These are phyloP conservation scores for Hoplostethus mediterraneus DNA, from an alignment of 2,797 vertebrate species.

Conservation along the genomic window DNA sequence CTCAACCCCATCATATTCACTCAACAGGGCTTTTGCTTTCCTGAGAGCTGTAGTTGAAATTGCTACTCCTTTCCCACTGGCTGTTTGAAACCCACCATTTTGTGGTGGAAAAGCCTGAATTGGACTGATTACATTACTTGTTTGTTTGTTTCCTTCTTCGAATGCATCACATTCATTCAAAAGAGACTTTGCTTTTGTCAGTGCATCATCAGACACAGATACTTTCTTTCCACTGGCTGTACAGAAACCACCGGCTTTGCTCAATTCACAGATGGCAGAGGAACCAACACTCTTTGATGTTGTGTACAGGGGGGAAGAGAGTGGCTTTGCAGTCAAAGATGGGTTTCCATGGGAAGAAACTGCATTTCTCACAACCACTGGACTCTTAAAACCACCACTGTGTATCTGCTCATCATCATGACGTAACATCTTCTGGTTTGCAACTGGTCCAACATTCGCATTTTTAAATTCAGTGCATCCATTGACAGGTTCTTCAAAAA, in stretches of 20 bases:
- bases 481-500: conserved; percentile 80
- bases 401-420: conserved; percentile 26
- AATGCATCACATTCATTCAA: conserved; percentile 76
- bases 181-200: conserved; percentile 81
- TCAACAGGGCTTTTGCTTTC: conserved; percentile 81
- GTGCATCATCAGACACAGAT: conserved; percentile 79
- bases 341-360: conserved; percentile 73
- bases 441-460: conserved; percentile 14
- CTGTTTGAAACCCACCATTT: conserved; percentile 71
- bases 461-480: conserved; percentile 61
- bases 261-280: conserved; percentile 11
- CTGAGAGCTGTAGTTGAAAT: conserved; percentile 85
- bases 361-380: conserved; percentile 75
- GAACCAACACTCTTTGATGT: conserved; percentile 56
- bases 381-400: conserved; percentile 77
- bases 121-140: conserved; percentile 1
- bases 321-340: conserved; percentile 76
- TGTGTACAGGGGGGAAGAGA: conserved; percentile 52
- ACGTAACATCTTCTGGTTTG: conserved; percentile 8
- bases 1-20: conserved; percentile 33
- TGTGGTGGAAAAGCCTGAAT: conserved; percentile 68
- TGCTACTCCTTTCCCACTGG: conserved; percentile 84
- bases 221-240: conserved; percentile 86
- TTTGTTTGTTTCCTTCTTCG: conserved; percentile 36
- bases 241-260: conserved; percentile 63